Base-by-base conservation (phyloP, 2,797 vertebrate species). In the Myioborus miniatus region DNA sequence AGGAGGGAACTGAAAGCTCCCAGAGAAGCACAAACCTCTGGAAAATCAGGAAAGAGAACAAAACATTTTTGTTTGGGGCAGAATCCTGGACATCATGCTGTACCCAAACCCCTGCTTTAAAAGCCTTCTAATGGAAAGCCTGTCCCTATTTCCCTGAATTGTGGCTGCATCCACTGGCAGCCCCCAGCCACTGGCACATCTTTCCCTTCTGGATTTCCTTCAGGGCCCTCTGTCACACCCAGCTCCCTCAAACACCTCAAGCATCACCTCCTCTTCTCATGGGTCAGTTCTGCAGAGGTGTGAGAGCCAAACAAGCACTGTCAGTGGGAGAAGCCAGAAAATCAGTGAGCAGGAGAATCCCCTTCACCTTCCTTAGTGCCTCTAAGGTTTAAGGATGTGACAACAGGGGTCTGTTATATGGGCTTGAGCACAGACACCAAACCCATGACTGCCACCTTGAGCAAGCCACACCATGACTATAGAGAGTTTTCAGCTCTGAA, bases 21-120 rank as follows among this genome's bases (percentile, higher is more conserved):
- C 52, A 94, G 76, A 81, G 52, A 89, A 72, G 43, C 58, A 82
- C 53, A 87, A 92, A 78, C 43, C 26, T 83, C 55, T 47, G 41
- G 50, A 75, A 94, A 93, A n/a, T 59, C 56, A 89, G 50, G 43
- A 78, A 60, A 69, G 39, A 77, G 50, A 81, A 36, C 8, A 71
- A 29, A 74, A 4, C 39, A 15, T 29, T 47, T 83, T 44, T 22
- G 34, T 74, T 60, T 41, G 49, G 15, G 46, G 44, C 17, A 85
- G 44, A 68, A 91, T 22, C 23, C 60, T 30, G 55, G 52, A 39
- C 27, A 30, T 56, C 50, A 47, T 27, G 34, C 50, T 59, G 43
- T 37, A 50, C 32, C 13, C 43, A 78, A 83, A 81, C 3, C 21
- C 41, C 14, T 49, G 7, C n/a, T 53, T 68, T 44, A n/a, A 83